phyloP scores from a whole-genome alignment of 2,797 vertebrate species.

The Parauchenoglanis ngamensis region DNA sequence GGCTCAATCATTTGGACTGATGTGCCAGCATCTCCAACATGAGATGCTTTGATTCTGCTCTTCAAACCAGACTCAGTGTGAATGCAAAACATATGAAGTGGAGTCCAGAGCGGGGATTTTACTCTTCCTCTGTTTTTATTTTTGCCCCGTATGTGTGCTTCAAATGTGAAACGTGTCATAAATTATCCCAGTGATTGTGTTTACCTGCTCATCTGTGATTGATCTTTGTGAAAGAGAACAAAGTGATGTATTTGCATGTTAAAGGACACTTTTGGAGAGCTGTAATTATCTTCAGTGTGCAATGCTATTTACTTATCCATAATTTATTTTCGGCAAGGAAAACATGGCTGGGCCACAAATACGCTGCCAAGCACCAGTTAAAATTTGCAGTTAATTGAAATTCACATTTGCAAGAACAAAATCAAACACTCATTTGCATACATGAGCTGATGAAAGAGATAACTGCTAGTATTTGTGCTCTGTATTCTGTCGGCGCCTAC shows the following conservation, averaged over 20 bases:
- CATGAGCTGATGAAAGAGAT: conserved; percentile 79
- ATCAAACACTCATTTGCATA: conserved; percentile 84
- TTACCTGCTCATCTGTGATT: conserved; percentile 81
- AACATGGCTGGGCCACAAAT: conserved; percentile 71
- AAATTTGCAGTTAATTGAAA: conserved; percentile 78
- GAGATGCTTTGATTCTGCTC: conserved; percentile 65
- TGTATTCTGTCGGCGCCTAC: conserved; percentile 72
- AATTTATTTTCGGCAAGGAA: conserved; percentile 77
- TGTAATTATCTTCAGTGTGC: conserved; percentile 77
- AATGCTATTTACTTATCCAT: conserved; percentile 81
- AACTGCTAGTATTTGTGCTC: conserved; percentile 79
- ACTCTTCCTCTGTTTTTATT: conserved; percentile 38
- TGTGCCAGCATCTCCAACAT: conserved; percentile 48
- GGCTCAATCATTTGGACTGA: conserved; percentile 50
- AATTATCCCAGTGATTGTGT: conserved; percentile 73
- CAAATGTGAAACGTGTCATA: conserved; percentile 75
- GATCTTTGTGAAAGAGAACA: conserved; percentile 77
- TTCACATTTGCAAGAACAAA: conserved; percentile 83
- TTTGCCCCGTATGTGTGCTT: conserved; percentile 61
- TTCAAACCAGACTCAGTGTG: conserved; percentile 57
- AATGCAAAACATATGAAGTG: conserved; percentile 56
- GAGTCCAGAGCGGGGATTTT: conserved; percentile 55
- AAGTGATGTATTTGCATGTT: conserved; percentile 79
- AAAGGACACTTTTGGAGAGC: conserved; percentile 70
- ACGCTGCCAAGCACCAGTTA: conserved; percentile 74